These are phyloP conservation scores for Ornithoptera alexandrae DNA, from an alignment of 2,888 invertebrate species.

Conservation along the genomic window DNA sequence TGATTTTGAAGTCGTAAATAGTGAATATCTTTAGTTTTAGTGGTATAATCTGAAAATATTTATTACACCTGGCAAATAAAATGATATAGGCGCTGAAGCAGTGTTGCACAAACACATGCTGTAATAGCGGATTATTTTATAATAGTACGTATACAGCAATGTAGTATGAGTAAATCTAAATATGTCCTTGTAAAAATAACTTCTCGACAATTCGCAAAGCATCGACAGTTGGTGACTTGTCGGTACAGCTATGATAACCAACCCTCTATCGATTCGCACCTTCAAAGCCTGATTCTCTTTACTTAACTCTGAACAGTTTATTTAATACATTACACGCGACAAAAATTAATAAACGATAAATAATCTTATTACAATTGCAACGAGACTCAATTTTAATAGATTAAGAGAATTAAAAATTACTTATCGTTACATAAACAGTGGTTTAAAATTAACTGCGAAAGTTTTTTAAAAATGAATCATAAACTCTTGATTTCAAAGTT, in stretches of 20 bases:
- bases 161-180: too few relatives aligned
- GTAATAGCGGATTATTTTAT: too few relatives aligned
- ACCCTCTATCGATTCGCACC: constrained; percentile 68
- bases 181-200: neutral
- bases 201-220: neutral
- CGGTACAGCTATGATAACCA: constrained; percentile 49
- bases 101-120: too few relatives aligned
- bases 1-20: too few relatives aligned
- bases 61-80: too few relatives aligned
- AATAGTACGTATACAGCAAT: too few relatives aligned
- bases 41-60: too few relatives aligned
- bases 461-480: constrained; percentile 13
- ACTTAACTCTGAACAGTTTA: constrained; percentile 46
- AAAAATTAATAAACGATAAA: constrained; percentile 3
- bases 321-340: constrained; percentile 5
- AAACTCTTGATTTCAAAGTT: constrained; percentile 20
- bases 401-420: neutral
- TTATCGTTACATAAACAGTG: neutral
- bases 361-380: neutral
- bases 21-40: too few relatives aligned
- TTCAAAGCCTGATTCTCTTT: constrained; percentile 61
- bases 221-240: constrained; percentile 28
- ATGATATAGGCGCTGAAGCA: too few relatives aligned
- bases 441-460: neutral
- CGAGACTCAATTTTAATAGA: neutral